phyloP scores from a whole-genome alignment of 2,797 vertebrate genomes.

The Sitta carolinensis region DNA sequence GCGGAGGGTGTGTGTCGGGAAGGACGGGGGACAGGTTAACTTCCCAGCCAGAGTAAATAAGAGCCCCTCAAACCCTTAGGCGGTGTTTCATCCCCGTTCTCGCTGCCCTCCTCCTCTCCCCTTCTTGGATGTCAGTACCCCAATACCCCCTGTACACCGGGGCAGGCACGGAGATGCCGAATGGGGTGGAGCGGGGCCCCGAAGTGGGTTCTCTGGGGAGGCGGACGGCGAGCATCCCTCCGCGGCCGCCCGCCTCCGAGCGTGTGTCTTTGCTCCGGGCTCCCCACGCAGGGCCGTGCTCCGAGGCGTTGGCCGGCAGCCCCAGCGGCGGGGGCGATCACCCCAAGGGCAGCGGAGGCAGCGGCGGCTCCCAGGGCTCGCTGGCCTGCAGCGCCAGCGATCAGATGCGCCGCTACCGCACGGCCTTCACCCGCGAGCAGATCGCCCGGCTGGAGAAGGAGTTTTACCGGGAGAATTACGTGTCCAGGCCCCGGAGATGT shows the following conservation, averaged over 20 bases:
- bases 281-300: slow-evolving; percentile 70
- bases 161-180: not conserved
- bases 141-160: not conserved
- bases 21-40: not conserved
- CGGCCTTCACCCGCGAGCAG: slow-evolving; percentile 96
- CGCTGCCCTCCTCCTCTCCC: not conserved
- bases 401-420: slow-evolving; percentile 96
- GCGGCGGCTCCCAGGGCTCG: slow-evolving; percentile 80
- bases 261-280: slow-evolving; percentile 36
- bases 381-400: slow-evolving; percentile 89
- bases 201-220: not conserved
- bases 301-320: slow-evolving; percentile 71
- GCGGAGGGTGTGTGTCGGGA: not conserved
- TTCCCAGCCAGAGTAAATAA: not conserved
- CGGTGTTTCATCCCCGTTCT: not conserved
- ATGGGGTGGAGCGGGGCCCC: not conserved
- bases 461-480: slow-evolving; percentile 98
- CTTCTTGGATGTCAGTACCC: not conserved
- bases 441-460: slow-evolving; percentile 96
- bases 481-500: slow-evolving; percentile 94
- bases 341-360: slow-evolving; percentile 77
- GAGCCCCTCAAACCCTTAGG: not conserved
- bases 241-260: not conserved
- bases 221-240: not conserved
- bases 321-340: slow-evolving; percentile 67